Base-by-base conservation (phyloP, 2,797 vertebrate genomes). In the Gorsachius magnificus region DNA sequence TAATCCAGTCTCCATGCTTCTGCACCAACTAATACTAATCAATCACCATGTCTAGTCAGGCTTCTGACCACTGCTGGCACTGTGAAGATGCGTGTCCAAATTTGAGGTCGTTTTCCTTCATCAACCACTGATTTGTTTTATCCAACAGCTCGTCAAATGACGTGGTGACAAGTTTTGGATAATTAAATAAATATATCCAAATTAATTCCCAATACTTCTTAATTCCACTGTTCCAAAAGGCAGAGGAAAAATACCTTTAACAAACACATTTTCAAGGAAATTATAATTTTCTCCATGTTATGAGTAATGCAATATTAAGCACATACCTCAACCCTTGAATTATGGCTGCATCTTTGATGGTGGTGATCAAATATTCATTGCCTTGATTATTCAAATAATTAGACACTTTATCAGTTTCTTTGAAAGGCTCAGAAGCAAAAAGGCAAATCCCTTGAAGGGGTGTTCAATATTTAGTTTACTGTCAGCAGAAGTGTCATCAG, bases 301-400 rank as follows among this genome's bases (percentile, higher is more conserved):
- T 36, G 71, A 89, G 70, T 82, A 86, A 94, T 89, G 60, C 54
- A 91, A 51, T 69, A 92, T 76, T 61, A 93, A 95, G 51, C 60
- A 89, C 76, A 69, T 76, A 88, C 74, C 92, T 95, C 56, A 76
- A 9, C 26, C 72, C 70, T 74, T 74, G 48, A 75, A 35, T 61
- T 87, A 56, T 54, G 89, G 50, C 74, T 89, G 46, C 79, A 77
- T 60, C 91, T 93, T 92, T 96, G 94, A 95, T 91, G 83, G 78
- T 78, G 68, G 43, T 89, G 81, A 97, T 94, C 91, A 97, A 97
- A 94, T 94, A 96, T 90, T 96, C 78, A 95, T 94, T 80, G 41
- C 45, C 56, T 93, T 87, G 82, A 95, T 97, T 96, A 95, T 95
- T 93, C 80, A 95, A 90, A 84, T 91, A 96, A 96, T 97, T 94